phyloP scores from a whole-genome alignment of 2,888 invertebrate species.

The Frankliniella intonsa region DNA sequence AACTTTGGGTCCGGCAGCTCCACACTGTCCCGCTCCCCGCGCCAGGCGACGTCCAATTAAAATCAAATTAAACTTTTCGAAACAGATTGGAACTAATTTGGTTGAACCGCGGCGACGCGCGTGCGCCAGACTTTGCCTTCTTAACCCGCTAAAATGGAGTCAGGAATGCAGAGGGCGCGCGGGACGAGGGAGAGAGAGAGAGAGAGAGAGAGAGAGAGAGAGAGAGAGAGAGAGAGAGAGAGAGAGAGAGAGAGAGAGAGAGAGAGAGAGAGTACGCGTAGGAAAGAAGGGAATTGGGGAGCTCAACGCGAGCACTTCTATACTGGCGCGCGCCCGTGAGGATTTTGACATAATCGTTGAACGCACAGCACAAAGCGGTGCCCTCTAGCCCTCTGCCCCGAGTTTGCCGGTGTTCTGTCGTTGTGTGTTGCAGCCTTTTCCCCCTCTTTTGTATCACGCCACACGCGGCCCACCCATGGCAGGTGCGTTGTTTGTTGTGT shows the following conservation, averaged over 20 bases:
- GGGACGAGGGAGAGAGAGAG: no score
- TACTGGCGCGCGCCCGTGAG: neutral
- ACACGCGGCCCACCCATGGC: no score
- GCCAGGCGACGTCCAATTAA: slow-evolving; percentile 18
- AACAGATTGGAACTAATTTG: slow-evolving; percentile 23
- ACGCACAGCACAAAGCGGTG: neutral
- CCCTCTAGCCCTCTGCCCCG: no score
- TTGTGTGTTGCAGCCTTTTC: no score
- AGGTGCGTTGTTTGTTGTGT: no score
- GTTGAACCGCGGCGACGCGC: slow-evolving; percentile 12
- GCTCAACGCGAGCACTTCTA: neutral
- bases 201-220: no score
- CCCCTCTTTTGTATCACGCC: no score
- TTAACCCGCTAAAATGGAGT: neutral
- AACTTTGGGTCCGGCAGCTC: neutral
- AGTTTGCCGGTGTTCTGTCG: no score
- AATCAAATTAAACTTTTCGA: slow-evolving; percentile 27
- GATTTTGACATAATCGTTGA: slow-evolving; percentile 10
- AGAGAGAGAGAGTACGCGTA: no score
- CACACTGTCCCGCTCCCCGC: neutral
- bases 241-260: no score
- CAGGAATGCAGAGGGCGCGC: no score
- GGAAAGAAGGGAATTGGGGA: neutral
- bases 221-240: no score
- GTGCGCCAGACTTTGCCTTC: slow-evolving; percentile 12